Evolutionary conservation across 2,797 vertebrate genomes (phyloP).

Genomic region (Enteromius mattozi): DNA sequence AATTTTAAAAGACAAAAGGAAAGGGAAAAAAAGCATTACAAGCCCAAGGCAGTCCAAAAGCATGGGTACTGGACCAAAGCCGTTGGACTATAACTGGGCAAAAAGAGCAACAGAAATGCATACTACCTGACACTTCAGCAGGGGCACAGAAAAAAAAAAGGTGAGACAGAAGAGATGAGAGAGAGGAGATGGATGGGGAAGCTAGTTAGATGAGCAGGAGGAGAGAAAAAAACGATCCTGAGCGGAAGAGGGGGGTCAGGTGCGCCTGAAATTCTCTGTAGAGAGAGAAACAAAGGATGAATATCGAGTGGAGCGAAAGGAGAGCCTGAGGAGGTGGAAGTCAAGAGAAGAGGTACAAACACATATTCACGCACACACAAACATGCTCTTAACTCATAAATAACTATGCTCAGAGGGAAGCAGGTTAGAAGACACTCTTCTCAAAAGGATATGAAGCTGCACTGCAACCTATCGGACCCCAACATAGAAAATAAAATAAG

Average conservation of each 20-base stretch:
- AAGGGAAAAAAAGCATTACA: not conserved
- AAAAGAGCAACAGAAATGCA: conserved; percentile 28
- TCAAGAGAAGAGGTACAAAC: conserved; percentile 39
- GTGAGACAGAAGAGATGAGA: conserved; percentile 63
- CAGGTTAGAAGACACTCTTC: conserved; percentile 31
- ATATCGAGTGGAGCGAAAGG: conserved; percentile 43
- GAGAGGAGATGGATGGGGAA: conserved; percentile 63
- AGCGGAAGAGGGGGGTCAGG: conserved; percentile 35
- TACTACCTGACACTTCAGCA: conserved; percentile 30
- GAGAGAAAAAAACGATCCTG: conserved; percentile 70
- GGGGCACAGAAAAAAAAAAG: conserved; percentile 10
- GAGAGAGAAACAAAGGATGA: conserved; percentile 45
- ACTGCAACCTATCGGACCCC: not conserved
- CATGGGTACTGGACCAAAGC: conserved; percentile 32
- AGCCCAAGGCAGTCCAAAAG: conserved; percentile 15
- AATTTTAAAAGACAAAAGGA: conserved; percentile 29
- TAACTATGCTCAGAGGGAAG: conserved; percentile 29
- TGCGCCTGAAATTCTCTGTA: conserved; percentile 22
- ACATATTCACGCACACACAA: conserved; percentile 31
- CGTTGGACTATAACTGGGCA: conserved; percentile 1
- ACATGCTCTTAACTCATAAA: conserved; percentile 42
- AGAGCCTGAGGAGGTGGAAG: conserved; percentile 46
- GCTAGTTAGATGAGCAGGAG: conserved; percentile 63
- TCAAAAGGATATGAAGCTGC: conserved; percentile 8
- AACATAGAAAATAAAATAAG: conserved; percentile 15